Evolutionary conservation across 1,140 invertebrate species (phyloP).

Genomic region (Orchestia grillus): DNA sequence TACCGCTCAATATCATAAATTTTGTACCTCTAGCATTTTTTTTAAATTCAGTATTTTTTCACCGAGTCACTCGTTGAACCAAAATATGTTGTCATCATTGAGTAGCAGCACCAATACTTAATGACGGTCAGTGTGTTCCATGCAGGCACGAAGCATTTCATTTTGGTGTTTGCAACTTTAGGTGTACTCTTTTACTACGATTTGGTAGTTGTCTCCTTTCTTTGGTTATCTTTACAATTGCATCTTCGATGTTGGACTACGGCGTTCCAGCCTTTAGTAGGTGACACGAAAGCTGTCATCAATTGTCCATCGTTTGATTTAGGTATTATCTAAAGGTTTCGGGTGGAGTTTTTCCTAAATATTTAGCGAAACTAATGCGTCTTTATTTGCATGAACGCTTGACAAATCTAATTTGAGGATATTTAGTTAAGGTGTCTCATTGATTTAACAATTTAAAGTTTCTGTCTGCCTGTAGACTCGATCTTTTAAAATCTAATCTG

Average conservation of each 20-base stretch:
- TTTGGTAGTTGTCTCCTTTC: background rate
- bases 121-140: background rate
- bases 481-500: background rate
- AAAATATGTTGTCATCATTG: background rate
- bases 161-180: background rate
- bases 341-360: background rate
- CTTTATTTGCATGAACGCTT: constrained; percentile 1
- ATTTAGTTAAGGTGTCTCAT: background rate
- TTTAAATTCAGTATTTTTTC: background rate
- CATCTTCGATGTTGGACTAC: background rate
- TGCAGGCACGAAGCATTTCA: background rate
- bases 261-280: background rate
- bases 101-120: background rate
- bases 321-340: background rate
- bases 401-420: background rate
- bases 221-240: background rate
- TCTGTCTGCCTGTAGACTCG: background rate
- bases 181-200: background rate
- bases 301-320: background rate
- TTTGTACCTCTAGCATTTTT: background rate
- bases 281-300: background rate
- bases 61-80: background rate
- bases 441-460: background rate
- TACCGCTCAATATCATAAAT: background rate
- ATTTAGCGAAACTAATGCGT: background rate